A percentile compares a stretch with the other conserved stretches of the same genome.
phyloP scores from a whole-genome alignment of 2,888 invertebrate genomes.

The Lasioglossum pauxillum region DNA sequence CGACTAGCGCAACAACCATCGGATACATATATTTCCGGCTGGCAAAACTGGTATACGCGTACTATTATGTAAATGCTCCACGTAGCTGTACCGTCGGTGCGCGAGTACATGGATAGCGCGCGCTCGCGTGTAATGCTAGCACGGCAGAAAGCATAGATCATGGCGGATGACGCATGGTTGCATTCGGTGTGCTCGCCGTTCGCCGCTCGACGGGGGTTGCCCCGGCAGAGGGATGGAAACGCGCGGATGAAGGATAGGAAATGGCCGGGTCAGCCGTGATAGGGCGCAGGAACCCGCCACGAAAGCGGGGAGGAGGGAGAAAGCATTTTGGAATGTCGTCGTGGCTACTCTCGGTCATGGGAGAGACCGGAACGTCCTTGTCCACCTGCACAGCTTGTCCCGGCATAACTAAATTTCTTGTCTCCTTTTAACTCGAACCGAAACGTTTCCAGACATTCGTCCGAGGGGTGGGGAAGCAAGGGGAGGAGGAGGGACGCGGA shows the following conservation, averaged over 20 bases:
- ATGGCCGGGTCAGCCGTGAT: constrained; percentile 79
- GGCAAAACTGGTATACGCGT: constrained; percentile 31
- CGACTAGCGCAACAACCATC: background rate
- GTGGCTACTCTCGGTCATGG: constrained; percentile 66
- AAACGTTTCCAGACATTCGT: constrained; percentile 30
- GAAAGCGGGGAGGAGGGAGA: constrained; percentile 58
- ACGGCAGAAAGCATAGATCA: constrained; percentile 85
- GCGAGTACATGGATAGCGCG: constrained; percentile 14
- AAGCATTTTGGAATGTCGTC: constrained; percentile 79
- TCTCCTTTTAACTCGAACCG: constrained; percentile 46
- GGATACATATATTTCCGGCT: constrained; percentile 37
- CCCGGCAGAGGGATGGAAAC: constrained; percentile 78
- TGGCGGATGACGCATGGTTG: constrained; percentile 83
- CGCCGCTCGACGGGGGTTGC: constrained; percentile 64
- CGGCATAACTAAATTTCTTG: constrained; percentile 62
- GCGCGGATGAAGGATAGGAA: constrained; percentile 84
- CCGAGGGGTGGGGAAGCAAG: background rate
- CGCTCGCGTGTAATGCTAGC: constrained; percentile 71
- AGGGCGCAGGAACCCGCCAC: constrained; percentile 70
- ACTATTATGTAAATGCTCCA: constrained; percentile 48
- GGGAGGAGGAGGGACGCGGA: background rate
- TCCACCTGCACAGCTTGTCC: constrained; percentile 48
- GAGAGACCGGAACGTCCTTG: constrained; percentile 63
- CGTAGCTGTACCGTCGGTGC: background rate
- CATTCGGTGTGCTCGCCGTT: constrained; percentile 77